phyloP scores from a whole-genome alignment of 92 coral and sea anemone genomes.

The Plumapathes pennacea region DNA sequence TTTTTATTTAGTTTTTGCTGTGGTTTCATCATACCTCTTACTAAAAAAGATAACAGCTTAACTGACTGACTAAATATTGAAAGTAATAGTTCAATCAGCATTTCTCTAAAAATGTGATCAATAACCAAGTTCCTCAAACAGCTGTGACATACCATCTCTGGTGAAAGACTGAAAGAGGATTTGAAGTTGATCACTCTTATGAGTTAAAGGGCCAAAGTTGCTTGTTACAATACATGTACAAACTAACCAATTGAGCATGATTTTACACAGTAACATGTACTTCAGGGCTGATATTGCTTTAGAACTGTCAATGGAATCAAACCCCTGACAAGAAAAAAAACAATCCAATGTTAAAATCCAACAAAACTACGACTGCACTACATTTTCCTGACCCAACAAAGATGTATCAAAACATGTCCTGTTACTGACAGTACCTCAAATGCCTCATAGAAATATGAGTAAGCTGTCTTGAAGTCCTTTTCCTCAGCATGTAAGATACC shows the following conservation, averaged over 20 bases:
- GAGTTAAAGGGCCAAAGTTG: too few relatives aligned
- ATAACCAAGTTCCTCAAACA: too few relatives aligned
- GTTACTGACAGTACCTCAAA: slow-evolving; percentile 71
- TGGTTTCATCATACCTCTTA: too few relatives aligned
- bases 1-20: too few relatives aligned
- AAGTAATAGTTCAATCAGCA: too few relatives aligned
- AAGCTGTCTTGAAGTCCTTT: slow-evolving; percentile 95
- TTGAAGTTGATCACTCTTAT: too few relatives aligned
- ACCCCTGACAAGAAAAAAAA: slow-evolving; percentile 53
- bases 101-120: too few relatives aligned
- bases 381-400: background rate
- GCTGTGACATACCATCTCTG: too few relatives aligned
- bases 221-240: background rate
- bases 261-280: slow-evolving; percentile 94
- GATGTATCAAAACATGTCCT: background rate
- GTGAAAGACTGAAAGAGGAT: too few relatives aligned
- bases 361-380: background rate
- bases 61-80: too few relatives aligned
- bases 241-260: slow-evolving; percentile 91
- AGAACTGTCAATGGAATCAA: slow-evolving; percentile 94
- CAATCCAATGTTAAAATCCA: background rate
- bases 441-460: slow-evolving; percentile 96
- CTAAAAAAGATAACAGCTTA: too few relatives aligned
- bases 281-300: slow-evolving; percentile 92
- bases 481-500: slow-evolving; percentile 99